phyloP scores from a whole-genome alignment of 1,140 invertebrate species.

The Orius insidiosus region DNA sequence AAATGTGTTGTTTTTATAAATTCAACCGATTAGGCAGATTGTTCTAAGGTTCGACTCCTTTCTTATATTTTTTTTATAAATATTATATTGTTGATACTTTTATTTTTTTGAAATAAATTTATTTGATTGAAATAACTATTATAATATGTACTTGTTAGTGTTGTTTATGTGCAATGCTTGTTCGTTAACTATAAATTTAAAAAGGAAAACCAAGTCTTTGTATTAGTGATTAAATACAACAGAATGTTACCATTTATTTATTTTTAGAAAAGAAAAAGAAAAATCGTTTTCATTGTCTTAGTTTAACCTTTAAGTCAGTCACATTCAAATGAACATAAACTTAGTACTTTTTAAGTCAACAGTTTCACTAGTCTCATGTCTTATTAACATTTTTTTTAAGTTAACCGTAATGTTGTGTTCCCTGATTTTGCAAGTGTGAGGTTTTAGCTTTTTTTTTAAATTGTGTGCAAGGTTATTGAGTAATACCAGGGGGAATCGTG shows the following conservation, averaged over 20 bases:
- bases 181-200: conserved; percentile 16
- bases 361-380: conserved; percentile 11
- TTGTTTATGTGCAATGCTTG: conserved; percentile 18
- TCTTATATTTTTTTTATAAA: conserved; percentile 18
- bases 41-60: conserved; percentile 15
- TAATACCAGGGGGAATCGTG: conserved; percentile 4
- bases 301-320: conserved; percentile 12
- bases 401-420: not conserved
- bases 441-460: conserved; percentile 11
- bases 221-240: conserved; percentile 16
- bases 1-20: conserved; percentile 15
- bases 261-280: conserved; percentile 13
- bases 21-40: conserved; percentile 15
- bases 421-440: conserved; percentile 4
- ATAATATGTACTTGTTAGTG: conserved; percentile 17
- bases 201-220: conserved; percentile 13
- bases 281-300: conserved; percentile 13
- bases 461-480: conserved; percentile 6
- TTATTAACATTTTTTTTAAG: conserved; percentile 9
- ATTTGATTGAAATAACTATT: conserved; percentile 17
- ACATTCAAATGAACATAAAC: conserved; percentile 3
- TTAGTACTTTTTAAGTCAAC: conserved; percentile 8
- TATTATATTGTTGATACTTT: conserved; percentile 17
- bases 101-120: conserved; percentile 16
- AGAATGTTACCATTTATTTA: conserved; percentile 18